Conservation (phyloP, 2,888 invertebrate genomes). For the Lumbricus terrestris region DNA sequence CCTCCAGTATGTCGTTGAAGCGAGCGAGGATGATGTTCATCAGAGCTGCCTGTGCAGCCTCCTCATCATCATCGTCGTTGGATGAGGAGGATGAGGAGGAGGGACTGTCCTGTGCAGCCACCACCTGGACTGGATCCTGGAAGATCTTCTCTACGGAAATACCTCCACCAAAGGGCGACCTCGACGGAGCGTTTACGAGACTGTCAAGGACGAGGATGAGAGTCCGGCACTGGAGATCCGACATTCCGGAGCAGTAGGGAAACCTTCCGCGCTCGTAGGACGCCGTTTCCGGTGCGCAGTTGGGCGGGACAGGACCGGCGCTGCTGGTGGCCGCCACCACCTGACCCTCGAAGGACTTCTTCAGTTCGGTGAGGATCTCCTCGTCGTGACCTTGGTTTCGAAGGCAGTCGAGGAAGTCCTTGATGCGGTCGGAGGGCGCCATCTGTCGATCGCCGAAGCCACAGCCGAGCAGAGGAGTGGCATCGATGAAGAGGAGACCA, state of each 20-base stretch:
- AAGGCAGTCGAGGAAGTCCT: slow-evolving; percentile 14
- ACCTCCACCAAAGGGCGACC: neutral
- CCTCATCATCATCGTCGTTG: neutral
- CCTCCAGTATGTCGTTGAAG: neutral
- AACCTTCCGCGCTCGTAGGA: neutral
- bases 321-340: neutral
- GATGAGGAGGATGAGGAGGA: neutral
- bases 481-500: neutral
- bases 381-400: slow-evolving; percentile 10
- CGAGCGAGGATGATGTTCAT: neutral
- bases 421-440: neutral
- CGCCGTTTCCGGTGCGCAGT: neutral
- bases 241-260: slow-evolving; percentile 15
- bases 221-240: neutral
- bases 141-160: neutral
- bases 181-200: neutral
- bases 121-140: neutral
- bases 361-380: neutral
- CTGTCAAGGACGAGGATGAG: slow-evolving; percentile 13
- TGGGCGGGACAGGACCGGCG: neutral
- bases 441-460: slow-evolving; percentile 3
- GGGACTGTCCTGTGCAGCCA: neutral
- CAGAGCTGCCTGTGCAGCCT: neutral
- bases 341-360: neutral
- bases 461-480: neutral